Percentiles rank a stretch among this genome's conserved stretches.
Evolutionary conservation across 1,140 invertebrate species (phyloP).

Genomic region (Lysiphlebus fabarum): DNA sequence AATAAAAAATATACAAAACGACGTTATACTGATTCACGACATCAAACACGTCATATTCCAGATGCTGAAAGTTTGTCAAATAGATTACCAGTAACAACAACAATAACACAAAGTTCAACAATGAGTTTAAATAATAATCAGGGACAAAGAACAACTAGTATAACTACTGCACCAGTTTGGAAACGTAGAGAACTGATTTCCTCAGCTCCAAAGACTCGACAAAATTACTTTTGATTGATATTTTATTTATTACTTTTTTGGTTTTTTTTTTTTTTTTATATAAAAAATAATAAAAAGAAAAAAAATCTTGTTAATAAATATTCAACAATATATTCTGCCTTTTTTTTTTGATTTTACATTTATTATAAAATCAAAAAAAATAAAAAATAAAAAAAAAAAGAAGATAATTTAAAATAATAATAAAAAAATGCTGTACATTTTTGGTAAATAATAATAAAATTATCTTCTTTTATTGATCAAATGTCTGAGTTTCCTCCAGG

Average conservation of each 20-base stretch:
- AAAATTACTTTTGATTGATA: constrained; percentile 38
- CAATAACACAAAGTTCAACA: constrained; percentile 31
- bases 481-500: constrained; percentile 23
- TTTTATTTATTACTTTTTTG: constrained; percentile 10
- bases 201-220: constrained; percentile 62
- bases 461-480: not conserved
- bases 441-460: not conserved
- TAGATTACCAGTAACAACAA: constrained; percentile 29
- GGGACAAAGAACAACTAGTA: constrained; percentile 23
- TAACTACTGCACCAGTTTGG: constrained; percentile 61
- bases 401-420: no score
- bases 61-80: constrained; percentile 54
- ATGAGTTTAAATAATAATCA: constrained; percentile 38
- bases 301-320: no score
- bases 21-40: constrained; percentile 62
- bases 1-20: constrained; percentile 63
- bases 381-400: not conserved
- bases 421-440: not conserved
- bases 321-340: no score
- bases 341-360: no score
- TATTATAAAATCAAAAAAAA: no score
- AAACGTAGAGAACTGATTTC: constrained; percentile 78
- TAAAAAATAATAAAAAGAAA: no score
- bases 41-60: constrained; percentile 62
- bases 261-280: no score